Base-by-base conservation (phyloP, 2,888 invertebrate species). In the Axea sp. region DNA sequence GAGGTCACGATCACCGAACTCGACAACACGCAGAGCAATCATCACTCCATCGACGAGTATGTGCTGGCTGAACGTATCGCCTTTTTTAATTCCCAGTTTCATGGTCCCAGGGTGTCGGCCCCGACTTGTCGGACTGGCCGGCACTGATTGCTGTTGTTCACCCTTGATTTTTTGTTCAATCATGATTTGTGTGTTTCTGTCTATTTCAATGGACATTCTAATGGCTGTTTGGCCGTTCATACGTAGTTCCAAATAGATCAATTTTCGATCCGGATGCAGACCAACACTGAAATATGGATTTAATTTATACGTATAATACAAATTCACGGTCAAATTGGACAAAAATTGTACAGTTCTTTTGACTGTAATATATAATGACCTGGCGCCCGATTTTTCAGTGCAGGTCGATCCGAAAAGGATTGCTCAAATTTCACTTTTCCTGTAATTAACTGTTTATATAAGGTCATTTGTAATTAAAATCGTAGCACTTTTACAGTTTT, bases 1-100 rank as follows among this genome's bases (percentile, higher is more conserved):
- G 95, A 95, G 88, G 92, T 95, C 88, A 92, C 93, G 89, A 93
- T 95, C 89, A 94, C 94, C 83, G 95, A 95, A 89, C 88, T 94
- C 88, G 92, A 93, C 83, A 92, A 92, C 89, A 91, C 91, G 88
- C 90, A 89, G 88, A 89, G 89, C 82, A 91, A 91, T 88, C 90
- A 90, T 88, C 90, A 90, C 89, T 90, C 91, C 88, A 92, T 92
- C 86, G 76, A 76, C 35, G 95, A 94, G 95, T 95, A 95, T 93
- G 95, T 94, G 94, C 91, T 91, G 93, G 90, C 91, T 87, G 87
- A 83, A 77, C 83, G 81, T 83, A 53, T 7, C 47, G 26, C 60
- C 49, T 30, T 24, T 22, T 49, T 69, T 65, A 9, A 19, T 39
- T 33, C 45, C 72, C 37, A 14, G 26, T 57, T 28, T 24, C 43